Percentiles rank a stretch among this genome's conserved stretches.
These are phyloP conservation scores for Sicus ferrugineus DNA, from an alignment of 2,888 invertebrate species.

Conservation along the genomic window DNA sequence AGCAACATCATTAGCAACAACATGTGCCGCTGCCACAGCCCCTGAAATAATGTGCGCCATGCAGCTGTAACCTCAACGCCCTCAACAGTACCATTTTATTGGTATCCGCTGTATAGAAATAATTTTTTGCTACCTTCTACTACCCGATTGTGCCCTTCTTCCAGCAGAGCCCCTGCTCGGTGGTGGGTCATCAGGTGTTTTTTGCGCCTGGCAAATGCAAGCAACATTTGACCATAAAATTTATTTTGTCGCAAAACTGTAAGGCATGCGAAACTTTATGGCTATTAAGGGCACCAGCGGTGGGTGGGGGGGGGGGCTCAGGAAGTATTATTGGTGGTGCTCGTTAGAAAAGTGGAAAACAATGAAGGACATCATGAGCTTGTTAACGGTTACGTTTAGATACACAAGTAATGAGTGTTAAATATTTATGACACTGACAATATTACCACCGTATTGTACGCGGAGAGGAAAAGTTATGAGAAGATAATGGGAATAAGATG, in stretches of 20 bases:
- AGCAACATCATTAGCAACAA: no score
- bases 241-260: conserved; percentile 40
- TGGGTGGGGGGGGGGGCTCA: neutral
- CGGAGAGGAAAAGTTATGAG: no score
- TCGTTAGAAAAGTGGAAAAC: no score
- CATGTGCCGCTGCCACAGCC: no score
- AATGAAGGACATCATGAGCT: no score
- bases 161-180: neutral
- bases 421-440: neutral
- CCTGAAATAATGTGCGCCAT: no score
- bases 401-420: neutral
- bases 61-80: no score
- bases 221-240: conserved; percentile 46
- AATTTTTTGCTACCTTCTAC: neutral
- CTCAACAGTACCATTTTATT: no score
- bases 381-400: neutral
- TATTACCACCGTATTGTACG: neutral
- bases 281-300: conserved; percentile 43
- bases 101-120: neutral
- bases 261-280: conserved; percentile 41
- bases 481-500: no score
- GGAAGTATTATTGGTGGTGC: no score
- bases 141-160: neutral
- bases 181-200: conserved; percentile 43
- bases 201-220: conserved; percentile 42